phyloP scores from a whole-genome alignment of 2,888 invertebrate genomes.

The Cosmia trapezina region DNA sequence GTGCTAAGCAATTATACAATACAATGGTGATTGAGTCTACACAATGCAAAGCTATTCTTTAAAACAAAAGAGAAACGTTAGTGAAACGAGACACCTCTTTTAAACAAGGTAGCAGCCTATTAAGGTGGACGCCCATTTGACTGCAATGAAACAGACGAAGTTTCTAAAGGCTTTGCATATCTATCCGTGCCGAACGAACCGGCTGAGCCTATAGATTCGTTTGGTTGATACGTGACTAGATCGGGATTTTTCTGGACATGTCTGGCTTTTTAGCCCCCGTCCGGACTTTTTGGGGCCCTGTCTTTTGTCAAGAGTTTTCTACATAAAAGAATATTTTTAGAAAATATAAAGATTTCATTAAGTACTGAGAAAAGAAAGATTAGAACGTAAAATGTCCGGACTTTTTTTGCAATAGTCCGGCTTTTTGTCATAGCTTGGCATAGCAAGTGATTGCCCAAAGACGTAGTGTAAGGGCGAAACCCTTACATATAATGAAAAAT shows the following conservation, averaged over 20 bases:
- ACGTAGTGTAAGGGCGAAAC: too few relatives aligned
- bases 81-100: slow-evolving; percentile 24
- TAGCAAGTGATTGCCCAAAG: too few relatives aligned
- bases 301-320: not conserved
- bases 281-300: too few relatives aligned
- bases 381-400: too few relatives aligned
- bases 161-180: not conserved
- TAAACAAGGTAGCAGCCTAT: slow-evolving; percentile 26
- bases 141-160: not conserved
- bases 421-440: not conserved
- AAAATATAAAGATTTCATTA: too few relatives aligned
- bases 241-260: not conserved
- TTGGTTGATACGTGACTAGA: not conserved
- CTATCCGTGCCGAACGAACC: not conserved
- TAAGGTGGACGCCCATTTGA: slow-evolving; percentile 7
- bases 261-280: not conserved
- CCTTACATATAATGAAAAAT: too few relatives aligned
- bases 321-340: not conserved
- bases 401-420: not conserved
- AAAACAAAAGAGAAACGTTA: slow-evolving; percentile 33
- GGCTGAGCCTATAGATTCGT: not conserved
- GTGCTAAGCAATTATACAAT: too few relatives aligned
- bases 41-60: too few relatives aligned
- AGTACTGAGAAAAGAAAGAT: not conserved
- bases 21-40: too few relatives aligned